Evolutionary conservation across 2,113 vertebrate species (phyloP).

Genomic region (Ptyas mucosa): DNA sequence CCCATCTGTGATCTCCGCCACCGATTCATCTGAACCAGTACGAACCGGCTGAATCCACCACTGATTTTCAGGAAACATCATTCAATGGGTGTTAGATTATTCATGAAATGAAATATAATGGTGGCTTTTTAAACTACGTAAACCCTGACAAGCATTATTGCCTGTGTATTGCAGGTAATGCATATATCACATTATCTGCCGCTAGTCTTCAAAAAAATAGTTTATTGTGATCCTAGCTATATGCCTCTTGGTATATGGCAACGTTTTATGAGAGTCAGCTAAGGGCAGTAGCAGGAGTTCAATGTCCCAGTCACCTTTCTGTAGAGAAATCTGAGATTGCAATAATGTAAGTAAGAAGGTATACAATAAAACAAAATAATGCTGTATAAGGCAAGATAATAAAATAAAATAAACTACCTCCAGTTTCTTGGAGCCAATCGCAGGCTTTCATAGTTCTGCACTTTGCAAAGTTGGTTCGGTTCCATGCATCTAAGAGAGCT

Average conservation of each 20-base stretch:
- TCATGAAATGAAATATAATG: neutral
- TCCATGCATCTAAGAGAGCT: neutral
- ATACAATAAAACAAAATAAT: neutral
- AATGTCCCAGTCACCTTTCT: neutral
- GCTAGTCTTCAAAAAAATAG: neutral
- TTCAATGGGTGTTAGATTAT: neutral
- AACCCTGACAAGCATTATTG: neutral
- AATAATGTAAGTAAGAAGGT: neutral
- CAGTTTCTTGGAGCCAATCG: neutral
- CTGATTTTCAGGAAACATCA: neutral
- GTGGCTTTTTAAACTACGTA: neutral
- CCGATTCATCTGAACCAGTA: too few species aligned
- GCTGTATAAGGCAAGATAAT: neutral
- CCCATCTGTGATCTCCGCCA: too few species aligned
- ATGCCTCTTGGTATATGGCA: neutral
- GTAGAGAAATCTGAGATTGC: neutral
- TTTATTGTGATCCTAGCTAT: neutral
- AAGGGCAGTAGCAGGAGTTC: neutral
- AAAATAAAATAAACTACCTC: neutral
- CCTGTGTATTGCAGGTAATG: neutral
- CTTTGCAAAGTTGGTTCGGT: neutral
- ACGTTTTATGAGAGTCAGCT: neutral
- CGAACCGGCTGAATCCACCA: too few species aligned
- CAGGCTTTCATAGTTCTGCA: neutral
- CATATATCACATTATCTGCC: neutral